phyloP scores from a whole-genome alignment of 2,797 vertebrate species.

The Coluber constrictor region DNA sequence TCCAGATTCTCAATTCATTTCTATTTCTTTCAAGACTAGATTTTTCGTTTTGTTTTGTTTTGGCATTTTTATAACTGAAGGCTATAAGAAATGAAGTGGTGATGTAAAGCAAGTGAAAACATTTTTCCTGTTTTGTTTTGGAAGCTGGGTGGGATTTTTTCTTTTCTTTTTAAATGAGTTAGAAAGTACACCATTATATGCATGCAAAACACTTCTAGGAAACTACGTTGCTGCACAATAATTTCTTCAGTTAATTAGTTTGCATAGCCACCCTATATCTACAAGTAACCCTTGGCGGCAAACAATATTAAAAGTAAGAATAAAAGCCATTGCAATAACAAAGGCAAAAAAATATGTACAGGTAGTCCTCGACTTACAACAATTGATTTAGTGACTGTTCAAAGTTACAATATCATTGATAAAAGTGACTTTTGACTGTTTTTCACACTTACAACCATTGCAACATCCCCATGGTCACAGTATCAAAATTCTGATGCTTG shows the following conservation, averaged over 20 bases:
- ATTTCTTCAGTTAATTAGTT: background rate
- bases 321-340: background rate
- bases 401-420: background rate
- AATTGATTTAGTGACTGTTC: background rate
- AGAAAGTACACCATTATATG: background rate
- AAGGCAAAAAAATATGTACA: background rate
- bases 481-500: too few relatives aligned
- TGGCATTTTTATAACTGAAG: background rate
- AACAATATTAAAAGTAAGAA: background rate
- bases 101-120: background rate
- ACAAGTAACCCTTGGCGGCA: background rate
- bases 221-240: background rate
- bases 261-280: background rate
- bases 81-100: background rate
- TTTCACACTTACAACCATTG: too few relatives aligned
- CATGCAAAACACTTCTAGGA: background rate
- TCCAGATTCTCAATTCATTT: background rate
- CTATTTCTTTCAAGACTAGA: background rate
- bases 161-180: background rate
- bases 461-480: too few relatives aligned
- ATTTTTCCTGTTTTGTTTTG: background rate
- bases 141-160: background rate
- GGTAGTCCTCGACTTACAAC: background rate
- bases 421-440: too few relatives aligned
- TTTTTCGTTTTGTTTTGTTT: background rate